Evolutionary conservation across 2,888 invertebrate species (phyloP).

Genomic region (Schizotus pectinicornis): DNA sequence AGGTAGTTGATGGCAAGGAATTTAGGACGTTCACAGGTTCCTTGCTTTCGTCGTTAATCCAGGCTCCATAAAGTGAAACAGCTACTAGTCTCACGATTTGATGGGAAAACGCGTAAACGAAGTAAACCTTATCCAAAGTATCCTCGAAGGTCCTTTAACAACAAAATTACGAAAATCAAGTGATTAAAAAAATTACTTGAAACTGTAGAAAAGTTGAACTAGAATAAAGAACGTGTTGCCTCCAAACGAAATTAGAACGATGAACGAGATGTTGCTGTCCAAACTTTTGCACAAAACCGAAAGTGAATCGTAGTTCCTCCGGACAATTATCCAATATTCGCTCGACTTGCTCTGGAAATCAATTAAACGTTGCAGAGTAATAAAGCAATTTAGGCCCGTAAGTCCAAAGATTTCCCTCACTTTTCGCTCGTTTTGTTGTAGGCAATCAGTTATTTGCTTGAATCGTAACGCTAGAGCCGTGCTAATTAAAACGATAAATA

Average conservation of each 20-base stretch:
- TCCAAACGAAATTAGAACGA: slow-evolving; percentile 4
- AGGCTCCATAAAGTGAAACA: slow-evolving; percentile 38
- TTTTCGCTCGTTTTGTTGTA: too few species aligned
- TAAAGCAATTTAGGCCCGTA: too few species aligned
- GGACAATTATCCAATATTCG: slow-evolving; percentile 1
- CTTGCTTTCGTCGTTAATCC: slow-evolving; percentile 39
- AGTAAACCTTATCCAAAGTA: slow-evolving; percentile 31
- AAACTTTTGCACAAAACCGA: slow-evolving; percentile 2
- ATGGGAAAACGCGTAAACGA: slow-evolving; percentile 47
- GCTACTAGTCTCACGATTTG: slow-evolving; percentile 35
- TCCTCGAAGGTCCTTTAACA: background rate
- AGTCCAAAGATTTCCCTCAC: too few species aligned
- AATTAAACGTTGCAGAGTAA: background rate
- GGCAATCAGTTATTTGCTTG: background rate
- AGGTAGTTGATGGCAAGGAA: slow-evolving; percentile 66
- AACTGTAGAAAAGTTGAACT: background rate
- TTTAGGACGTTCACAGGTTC: slow-evolving; percentile 58
- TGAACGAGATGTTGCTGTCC: slow-evolving; percentile 2
- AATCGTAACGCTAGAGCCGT: background rate
- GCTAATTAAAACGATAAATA: slow-evolving; percentile 5
- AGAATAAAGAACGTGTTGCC: slow-evolving; percentile 2
- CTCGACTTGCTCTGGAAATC: background rate
- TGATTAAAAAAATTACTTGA: slow-evolving; percentile 7
- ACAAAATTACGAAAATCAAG: too few species aligned
- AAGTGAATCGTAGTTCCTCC: slow-evolving; percentile 2